Conservation (phyloP, 2,888 invertebrate species). For the Physocephala rufipes region DNA sequence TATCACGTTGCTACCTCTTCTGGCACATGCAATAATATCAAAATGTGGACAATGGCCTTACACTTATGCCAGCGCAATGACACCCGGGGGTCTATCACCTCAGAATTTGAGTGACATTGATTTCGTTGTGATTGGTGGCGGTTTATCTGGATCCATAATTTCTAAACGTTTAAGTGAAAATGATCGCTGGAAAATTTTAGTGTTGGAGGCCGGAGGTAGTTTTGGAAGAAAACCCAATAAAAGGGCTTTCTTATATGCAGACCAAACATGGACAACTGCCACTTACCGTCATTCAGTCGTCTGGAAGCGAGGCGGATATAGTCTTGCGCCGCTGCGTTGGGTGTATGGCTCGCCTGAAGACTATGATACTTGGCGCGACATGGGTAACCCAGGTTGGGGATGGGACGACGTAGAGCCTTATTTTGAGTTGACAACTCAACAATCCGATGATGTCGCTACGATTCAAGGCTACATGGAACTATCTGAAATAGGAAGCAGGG, state of each 20-base stretch:
- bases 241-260: conserved; percentile 55
- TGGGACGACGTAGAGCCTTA: conserved; percentile 79
- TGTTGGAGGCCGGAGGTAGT: conserved; percentile 68
- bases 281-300: conserved; percentile 70
- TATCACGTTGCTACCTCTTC: too few relatives aligned
- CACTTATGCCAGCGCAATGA: conserved; percentile 61
- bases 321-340: conserved; percentile 69
- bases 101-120: conserved; percentile 62
- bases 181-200: conserved; percentile 53
- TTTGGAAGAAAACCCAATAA: conserved; percentile 57
- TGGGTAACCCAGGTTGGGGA: conserved; percentile 73
- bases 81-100: conserved; percentile 59
- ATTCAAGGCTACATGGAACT: conserved; percentile 58
- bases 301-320: conserved; percentile 68
- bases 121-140: conserved; percentile 69
- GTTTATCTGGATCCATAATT: conserved; percentile 64
- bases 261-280: conserved; percentile 51
- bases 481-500: conserved; percentile 63
- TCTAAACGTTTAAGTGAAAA: conserved; percentile 52
- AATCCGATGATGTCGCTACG: conserved; percentile 39
- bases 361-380: conserved; percentile 71
- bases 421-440: conserved; percentile 72
- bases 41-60: conserved; percentile 66
- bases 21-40: too few relatives aligned
- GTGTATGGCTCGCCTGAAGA: conserved; percentile 71